phyloP scores from a whole-genome alignment of 1,140 invertebrate species.

The Drosophila saltans region DNA sequence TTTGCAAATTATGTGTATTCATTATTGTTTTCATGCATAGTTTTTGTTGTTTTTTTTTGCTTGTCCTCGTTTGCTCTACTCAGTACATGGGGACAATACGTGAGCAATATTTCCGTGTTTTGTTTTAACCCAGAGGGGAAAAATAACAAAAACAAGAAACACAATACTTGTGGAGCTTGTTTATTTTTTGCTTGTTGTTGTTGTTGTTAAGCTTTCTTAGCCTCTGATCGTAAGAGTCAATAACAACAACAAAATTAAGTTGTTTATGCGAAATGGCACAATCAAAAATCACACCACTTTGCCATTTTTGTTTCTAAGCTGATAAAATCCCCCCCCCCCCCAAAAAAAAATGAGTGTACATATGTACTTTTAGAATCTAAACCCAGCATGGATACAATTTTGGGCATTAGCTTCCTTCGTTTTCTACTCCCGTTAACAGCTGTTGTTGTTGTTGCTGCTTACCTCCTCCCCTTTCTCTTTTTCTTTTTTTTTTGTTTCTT shows the following conservation, averaged over 20 bases:
- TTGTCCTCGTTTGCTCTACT: conserved; percentile 6
- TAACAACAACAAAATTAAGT: conserved; percentile 55
- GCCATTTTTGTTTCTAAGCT: conserved; percentile 31
- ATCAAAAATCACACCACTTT: conserved; percentile 41
- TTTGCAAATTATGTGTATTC: conserved; percentile 40
- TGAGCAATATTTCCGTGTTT: conserved; percentile 2
- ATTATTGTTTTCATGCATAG: conserved; percentile 45
- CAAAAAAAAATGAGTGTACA: too few species aligned
- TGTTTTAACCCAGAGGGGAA: not conserved
- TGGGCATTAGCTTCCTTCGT: not conserved
- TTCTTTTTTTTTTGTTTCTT: not conserved
- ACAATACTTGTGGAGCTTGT: conserved; percentile 12
- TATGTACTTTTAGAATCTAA: not conserved
- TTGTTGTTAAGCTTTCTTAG: conserved; percentile 18
- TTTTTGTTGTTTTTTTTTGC: conserved; percentile 31
- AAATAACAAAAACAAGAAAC: conserved; percentile 9
- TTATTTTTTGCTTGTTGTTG: conserved; percentile 38
- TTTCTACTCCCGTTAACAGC: conserved; percentile 1
- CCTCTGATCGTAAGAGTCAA: conserved; percentile 31
- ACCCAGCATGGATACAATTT: not conserved
- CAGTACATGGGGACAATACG: too few species aligned
- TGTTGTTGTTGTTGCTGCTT: not conserved
- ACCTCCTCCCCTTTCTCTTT: not conserved
- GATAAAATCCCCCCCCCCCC: conserved; percentile 19
- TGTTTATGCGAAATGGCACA: conserved; percentile 65